phyloP scores from a whole-genome alignment of 2,797 vertebrate genomes.

The Oreortyx pictus region DNA sequence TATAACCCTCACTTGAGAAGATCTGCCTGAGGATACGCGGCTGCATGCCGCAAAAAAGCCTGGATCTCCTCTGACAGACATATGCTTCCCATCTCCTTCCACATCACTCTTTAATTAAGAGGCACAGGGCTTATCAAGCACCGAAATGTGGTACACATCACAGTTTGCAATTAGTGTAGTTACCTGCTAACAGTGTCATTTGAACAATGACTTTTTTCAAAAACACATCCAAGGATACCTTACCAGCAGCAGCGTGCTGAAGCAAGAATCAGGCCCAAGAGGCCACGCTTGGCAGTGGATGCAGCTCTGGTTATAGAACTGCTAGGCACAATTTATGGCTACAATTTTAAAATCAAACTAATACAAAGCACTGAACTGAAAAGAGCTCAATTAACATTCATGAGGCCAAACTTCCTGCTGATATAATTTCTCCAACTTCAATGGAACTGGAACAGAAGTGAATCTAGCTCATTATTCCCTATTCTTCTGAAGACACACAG shows the following conservation, averaged over 20 bases:
- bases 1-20: slow-evolving; percentile 28
- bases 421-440: slow-evolving; percentile 43
- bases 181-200: background rate
- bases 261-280: background rate
- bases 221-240: background rate
- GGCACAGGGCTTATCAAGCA: background rate
- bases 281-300: background rate
- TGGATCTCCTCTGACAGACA: background rate
- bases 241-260: background rate
- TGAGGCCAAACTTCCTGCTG: slow-evolving; percentile 55
- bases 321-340: slow-evolving; percentile 30
- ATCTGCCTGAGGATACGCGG: background rate
- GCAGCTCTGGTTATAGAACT: background rate
- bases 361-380: slow-evolving; percentile 50
- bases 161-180: background rate
- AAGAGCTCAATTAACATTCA: slow-evolving; percentile 57
- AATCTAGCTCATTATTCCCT: slow-evolving; percentile 54
- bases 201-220: background rate
- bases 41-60: background rate
- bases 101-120: slow-evolving; percentile 37
- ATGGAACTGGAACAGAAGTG: slow-evolving; percentile 5
- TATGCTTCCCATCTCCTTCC: background rate
- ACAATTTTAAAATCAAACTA: slow-evolving; percentile 54
- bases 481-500: slow-evolving; percentile 46
- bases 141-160: background rate